Base-by-base conservation (phyloP, 1,140 invertebrate species). In the Diabrotica virgifera region DNA sequence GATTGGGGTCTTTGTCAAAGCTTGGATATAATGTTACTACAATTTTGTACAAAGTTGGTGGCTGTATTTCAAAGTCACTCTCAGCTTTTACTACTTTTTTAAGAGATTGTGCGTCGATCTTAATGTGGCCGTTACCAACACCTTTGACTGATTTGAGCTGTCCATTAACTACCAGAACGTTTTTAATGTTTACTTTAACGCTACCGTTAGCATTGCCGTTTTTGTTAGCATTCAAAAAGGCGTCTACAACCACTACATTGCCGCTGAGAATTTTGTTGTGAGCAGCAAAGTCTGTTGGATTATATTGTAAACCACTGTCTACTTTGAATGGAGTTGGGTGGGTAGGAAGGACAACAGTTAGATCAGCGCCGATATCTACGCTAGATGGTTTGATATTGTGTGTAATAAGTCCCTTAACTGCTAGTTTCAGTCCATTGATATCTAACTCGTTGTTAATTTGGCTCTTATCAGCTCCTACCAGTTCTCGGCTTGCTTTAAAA, bases 1-100 rank as follows among this genome's bases (percentile, higher is more conserved):
- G 85, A 53, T 75, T 85, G 10, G 86, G 86, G 72, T 89, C 84
- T 66, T 89, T 89, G 10, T 87, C 84, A n/a, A 84, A 87, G 73
- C 91, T 84, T 7, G 87, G 85, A 56, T 82, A 84, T 2, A 92
- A 13, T 37, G 85, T 86, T 0, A 86, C 63, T 24, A 85, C 84
- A 0, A 84, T 81, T 46, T 85, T 84, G 68, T 85, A 86, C 8
- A 78, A 79, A 0, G 84, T 85, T 2, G 84, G 78, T 35, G 82
- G 78, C 0, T 70, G 64, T 6, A 85, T 80, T 0, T 81, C 79
- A 62, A 89, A 84, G 5, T 81, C 84, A 0, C 86, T 70, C 5
- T 87, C 85, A 9, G 83, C 79, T 72, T 89, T 89, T 38, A 90
- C 79, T 68, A 89, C 87, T 6, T 85, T 82, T 40, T 85, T 75